A percentile compares a stretch with the other conserved stretches of the same genome.
Evolutionary conservation across 2,888 invertebrate species (phyloP).

Genomic region (Pomacea canaliculata): DNA sequence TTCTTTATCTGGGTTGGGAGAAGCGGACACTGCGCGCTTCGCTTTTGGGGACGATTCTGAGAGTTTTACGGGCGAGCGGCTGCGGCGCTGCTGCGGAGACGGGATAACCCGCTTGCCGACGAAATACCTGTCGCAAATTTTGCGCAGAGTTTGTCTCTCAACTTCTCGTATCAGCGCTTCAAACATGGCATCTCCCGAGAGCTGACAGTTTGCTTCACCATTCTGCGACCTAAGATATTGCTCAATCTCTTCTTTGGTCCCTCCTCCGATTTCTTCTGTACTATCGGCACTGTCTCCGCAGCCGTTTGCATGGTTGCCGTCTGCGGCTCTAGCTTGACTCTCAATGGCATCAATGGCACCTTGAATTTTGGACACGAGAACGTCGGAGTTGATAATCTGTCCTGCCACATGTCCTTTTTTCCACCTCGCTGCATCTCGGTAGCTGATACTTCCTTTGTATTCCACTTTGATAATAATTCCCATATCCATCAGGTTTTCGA

Average conservation of each 20-base stretch:
- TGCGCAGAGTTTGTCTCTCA: conserved; percentile 10
- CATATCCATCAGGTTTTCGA: conserved; percentile 81
- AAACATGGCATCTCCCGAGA: conserved; percentile 8
- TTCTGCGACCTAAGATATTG: conserved; percentile 38
- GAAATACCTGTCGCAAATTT: conserved; percentile 4
- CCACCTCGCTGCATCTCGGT: conserved; percentile 81
- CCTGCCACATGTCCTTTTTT: conserved; percentile 74
- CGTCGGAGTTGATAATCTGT: conserved; percentile 41
- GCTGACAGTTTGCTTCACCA: conserved; percentile 4
- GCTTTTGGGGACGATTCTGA: conserved; percentile 2
- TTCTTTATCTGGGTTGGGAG: not conserved
- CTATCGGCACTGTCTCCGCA: not conserved
- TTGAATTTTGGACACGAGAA: conserved; percentile 13
- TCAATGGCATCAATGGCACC: conserved; percentile 15
- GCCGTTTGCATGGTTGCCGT: not conserved
- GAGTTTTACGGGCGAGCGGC: not conserved
- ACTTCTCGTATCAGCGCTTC: conserved; percentile 24
- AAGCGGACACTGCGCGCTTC: not conserved
- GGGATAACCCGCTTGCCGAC: conserved; percentile 13
- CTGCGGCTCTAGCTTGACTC: not conserved
- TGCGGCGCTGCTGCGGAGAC: not conserved
- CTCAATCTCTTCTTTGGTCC: conserved; percentile 44
- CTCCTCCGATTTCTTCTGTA: conserved; percentile 26
- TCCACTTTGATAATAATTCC: conserved; percentile 84
- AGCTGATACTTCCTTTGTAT: conserved; percentile 87